Conservation (phyloP, 2,113 vertebrate species). For the Piprites chloris region DNA sequence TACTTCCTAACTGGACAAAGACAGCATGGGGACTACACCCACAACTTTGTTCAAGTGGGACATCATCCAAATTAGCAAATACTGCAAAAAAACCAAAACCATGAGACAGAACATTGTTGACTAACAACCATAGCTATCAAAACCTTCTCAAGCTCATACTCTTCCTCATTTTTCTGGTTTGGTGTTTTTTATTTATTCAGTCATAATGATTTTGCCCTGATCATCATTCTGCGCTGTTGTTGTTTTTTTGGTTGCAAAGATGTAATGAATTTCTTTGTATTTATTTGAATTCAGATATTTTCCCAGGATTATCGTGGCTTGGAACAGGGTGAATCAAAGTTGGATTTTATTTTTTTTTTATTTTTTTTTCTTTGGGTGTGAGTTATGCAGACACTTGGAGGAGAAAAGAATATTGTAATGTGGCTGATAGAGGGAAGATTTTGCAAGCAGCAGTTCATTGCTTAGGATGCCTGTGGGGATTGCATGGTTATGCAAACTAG, state of each 20-base stretch:
- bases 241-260: not conserved
- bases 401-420: not conserved
- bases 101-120: fast-evolving
- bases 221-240: fast-evolving
- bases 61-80: not conserved
- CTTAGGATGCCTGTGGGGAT: constrained; percentile 7
- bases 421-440: constrained; percentile 22
- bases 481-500: constrained; percentile 32
- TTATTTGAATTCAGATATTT: not conserved
- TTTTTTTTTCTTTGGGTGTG: not conserved
- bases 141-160: not conserved
- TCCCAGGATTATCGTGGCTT: not conserved
- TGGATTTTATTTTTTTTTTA: not conserved
- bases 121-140: fast-evolving
- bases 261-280: not conserved
- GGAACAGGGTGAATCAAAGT: not conserved
- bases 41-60: not conserved
- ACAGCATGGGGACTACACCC: not conserved
- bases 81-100: not conserved
- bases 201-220: not conserved
- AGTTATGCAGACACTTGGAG: not conserved
- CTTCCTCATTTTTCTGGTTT: not conserved
- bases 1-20: not conserved
- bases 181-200: not conserved
- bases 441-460: constrained; percentile 40